A percentile compares a stretch with the other conserved stretches of the same genome.
These are phyloP conservation scores for Odobenus rosmarus DNA, from an alignment of 2,113 vertebrate species.

Conservation along the genomic window DNA sequence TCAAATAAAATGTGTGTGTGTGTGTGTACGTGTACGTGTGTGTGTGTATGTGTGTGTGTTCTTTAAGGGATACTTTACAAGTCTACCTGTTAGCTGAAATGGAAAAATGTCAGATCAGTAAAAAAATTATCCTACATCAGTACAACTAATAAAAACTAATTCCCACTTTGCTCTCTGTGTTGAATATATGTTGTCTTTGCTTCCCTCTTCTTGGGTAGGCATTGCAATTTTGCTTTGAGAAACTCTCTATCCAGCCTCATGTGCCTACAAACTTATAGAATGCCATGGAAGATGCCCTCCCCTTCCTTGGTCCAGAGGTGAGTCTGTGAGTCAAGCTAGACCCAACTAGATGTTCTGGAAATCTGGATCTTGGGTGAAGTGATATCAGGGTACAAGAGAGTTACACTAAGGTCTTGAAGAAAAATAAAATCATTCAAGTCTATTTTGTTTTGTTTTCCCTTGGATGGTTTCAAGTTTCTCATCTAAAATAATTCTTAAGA, in stretches of 20 bases:
- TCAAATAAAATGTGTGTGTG: background rate
- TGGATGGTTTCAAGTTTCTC: background rate
- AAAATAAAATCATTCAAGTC: background rate
- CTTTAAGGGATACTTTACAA: slow-evolving; percentile 60
- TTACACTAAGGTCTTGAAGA: background rate
- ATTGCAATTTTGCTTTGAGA: background rate
- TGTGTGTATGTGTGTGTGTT: background rate
- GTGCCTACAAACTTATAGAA: background rate
- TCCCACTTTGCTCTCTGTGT: background rate
- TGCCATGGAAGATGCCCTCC: background rate
- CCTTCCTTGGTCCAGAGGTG: background rate
- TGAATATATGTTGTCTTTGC: background rate
- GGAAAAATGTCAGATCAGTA: background rate
- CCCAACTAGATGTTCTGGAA: background rate
- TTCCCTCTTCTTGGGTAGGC: background rate
- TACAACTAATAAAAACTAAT: background rate
- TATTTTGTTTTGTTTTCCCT: background rate
- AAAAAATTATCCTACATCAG: background rate
- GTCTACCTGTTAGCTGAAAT: slow-evolving; percentile 58
- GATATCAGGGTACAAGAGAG: background rate
- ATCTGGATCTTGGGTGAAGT: background rate
- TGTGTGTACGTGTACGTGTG: slow-evolving; percentile 24
- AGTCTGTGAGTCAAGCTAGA: background rate
- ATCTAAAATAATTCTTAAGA: background rate
- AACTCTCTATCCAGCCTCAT: background rate